Evolutionary conservation across 2,113 vertebrate genomes (phyloP).

Genomic region (Syngnathoides biaculeatus): DNA sequence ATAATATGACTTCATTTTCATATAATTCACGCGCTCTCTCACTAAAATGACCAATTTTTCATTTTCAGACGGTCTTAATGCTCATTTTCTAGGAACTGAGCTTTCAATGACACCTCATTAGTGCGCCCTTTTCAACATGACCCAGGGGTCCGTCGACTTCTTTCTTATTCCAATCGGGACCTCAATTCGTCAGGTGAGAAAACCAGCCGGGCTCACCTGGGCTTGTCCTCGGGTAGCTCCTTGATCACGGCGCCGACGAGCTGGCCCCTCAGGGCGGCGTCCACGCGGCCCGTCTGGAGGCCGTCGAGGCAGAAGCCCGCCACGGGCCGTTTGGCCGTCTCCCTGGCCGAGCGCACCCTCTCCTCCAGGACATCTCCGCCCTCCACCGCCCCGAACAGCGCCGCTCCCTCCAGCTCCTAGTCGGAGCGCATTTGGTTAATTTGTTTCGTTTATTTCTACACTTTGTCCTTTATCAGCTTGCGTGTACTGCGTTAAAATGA

Average conservation of each 20-base stretch:
- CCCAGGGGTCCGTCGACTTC: background rate
- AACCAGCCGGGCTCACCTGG: conserved; percentile 72
- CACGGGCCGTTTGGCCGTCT: conserved; percentile 93
- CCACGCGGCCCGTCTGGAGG: conserved; percentile 77
- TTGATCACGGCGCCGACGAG: conserved; percentile 81
- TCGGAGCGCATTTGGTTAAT: too few relatives aligned
- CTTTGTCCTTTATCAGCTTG: too few relatives aligned
- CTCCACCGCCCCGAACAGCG: conserved; percentile 88
- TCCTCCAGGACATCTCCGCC: conserved; percentile 90
- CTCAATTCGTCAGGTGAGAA: background rate
- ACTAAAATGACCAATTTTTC: too few relatives aligned
- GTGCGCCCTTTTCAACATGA: too few relatives aligned
- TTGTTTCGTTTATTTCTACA: too few relatives aligned
- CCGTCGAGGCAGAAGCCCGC: conserved; percentile 92
- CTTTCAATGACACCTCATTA: too few relatives aligned
- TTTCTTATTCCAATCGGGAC: background rate
- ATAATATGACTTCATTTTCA: too few relatives aligned
- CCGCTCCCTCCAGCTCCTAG: conserved; percentile 80
- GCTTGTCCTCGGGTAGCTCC: conserved; percentile 90
- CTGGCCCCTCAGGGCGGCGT: conserved; percentile 75
- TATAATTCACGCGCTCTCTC: too few relatives aligned
- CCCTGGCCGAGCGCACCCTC: conserved; percentile 85
- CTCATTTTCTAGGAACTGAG: too few relatives aligned
- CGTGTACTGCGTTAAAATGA: too few relatives aligned
- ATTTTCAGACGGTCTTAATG: too few relatives aligned